Conservation (phyloP, 2,888 invertebrate genomes). For the Pterobdella sp. region DNA sequence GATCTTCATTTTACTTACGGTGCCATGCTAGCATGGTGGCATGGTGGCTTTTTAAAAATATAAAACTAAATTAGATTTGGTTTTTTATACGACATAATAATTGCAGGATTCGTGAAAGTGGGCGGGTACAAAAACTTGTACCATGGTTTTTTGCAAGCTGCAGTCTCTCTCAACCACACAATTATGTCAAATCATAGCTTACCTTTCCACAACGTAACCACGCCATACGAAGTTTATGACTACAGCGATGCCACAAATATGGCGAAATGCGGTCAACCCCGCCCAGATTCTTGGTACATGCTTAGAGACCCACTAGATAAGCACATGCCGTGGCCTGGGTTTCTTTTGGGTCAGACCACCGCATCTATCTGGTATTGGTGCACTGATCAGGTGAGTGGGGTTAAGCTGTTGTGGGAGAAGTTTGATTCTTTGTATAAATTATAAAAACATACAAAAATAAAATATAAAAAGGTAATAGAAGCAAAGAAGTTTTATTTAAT, state of each 20-base stretch:
- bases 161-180: constrained; percentile 39
- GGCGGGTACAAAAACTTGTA: constrained; percentile 51
- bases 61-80: background rate
- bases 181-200: background rate
- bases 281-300: constrained; percentile 52
- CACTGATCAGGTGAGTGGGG: constrained; percentile 49
- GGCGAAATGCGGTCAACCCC: constrained; percentile 46
- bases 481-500: background rate
- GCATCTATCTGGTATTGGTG: constrained; percentile 56
- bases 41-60: background rate
- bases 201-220: background rate
- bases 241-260: constrained; percentile 34
- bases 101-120: constrained; percentile 50
- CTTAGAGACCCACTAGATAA: constrained; percentile 49
- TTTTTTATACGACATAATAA: background rate
- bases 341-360: constrained; percentile 54
- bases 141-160: constrained; percentile 50
- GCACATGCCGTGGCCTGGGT: constrained; percentile 56
- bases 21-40: too few species aligned
- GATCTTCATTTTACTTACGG: too few species aligned
- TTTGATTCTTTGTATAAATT: background rate
- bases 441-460: background rate
- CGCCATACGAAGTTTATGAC: background rate
- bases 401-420: background rate
- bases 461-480: background rate